These are phyloP conservation scores for Heterodera carotae DNA, from an alignment of 1,140 invertebrate genomes.

Conservation along the genomic window DNA sequence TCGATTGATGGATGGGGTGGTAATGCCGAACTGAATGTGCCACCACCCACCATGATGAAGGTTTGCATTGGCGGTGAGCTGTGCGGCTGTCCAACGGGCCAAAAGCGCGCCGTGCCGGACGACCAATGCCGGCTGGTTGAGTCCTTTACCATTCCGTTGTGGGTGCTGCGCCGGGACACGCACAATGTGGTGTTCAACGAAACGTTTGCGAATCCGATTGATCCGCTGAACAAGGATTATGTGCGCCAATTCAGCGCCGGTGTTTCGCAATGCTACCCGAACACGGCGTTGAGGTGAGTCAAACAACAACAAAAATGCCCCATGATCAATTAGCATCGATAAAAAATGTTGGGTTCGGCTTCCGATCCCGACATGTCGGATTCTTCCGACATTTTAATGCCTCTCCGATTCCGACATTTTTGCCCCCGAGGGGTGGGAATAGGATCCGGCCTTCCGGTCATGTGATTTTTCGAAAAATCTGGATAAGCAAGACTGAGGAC, in stretches of 20 bases:
- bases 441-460: no score
- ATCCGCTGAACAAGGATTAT: conserved; percentile 59
- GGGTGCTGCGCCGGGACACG: conserved; percentile 56
- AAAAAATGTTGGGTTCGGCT: no score
- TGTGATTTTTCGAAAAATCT: no score
- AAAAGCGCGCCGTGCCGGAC: conserved; percentile 51
- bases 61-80: conserved; percentile 60
- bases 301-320: no score
- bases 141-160: conserved; percentile 57
- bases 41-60: conserved; percentile 10
- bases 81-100: conserved; percentile 61
- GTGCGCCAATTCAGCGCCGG: conserved; percentile 57
- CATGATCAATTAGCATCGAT: no score
- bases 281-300: conserved; percentile 53
- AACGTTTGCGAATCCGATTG: conserved; percentile 60
- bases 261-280: conserved; percentile 60
- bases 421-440: no score
- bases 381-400: no score
- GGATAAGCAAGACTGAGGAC: no score
- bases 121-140: conserved; percentile 59
- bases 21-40: no score
- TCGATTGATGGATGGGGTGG: no score
- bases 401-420: no score
- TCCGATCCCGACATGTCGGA: no score
- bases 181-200: conserved; percentile 59